Percentiles rank a stretch among this genome's conserved stretches.
Evolutionary conservation across 2,113 vertebrate genomes (phyloP).

Genomic region (Cygnus atratus): DNA sequence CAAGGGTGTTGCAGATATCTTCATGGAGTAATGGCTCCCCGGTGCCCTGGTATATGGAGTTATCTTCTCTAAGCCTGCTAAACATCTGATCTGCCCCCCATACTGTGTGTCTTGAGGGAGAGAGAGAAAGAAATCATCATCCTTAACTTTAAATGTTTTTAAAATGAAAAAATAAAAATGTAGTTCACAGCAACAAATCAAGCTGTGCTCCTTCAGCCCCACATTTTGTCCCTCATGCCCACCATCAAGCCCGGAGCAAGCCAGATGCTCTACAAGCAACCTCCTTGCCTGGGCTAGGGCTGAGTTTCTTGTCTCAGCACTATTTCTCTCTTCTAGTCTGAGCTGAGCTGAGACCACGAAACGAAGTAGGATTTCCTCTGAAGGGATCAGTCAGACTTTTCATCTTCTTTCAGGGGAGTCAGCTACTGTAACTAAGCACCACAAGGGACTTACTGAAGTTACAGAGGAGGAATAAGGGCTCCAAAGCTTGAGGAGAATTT

Average conservation of each 20-base stretch:
- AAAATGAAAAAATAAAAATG: neutral
- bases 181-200: neutral
- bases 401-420: neutral
- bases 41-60: neutral
- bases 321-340: neutral
- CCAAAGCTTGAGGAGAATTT: neutral
- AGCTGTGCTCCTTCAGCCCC: neutral
- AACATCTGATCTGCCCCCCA: neutral
- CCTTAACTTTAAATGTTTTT: neutral
- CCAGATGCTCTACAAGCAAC: neutral
- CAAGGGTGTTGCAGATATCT: neutral
- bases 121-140: neutral
- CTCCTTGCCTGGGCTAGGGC: neutral
- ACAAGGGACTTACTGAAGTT: neutral
- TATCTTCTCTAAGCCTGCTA: neutral
- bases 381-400: neutral
- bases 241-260: neutral
- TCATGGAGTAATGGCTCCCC: neutral
- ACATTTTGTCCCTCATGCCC: fast-evolving
- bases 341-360: neutral
- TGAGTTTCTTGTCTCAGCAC: neutral
- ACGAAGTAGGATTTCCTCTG: neutral
- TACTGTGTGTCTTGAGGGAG: neutral
- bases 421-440: neutral
- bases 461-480: neutral